Percentiles rank a stretch among this genome's conserved stretches.
phyloP scores from a whole-genome alignment of 2,888 invertebrate genomes.

The Scaptomyza polygonia region DNA sequence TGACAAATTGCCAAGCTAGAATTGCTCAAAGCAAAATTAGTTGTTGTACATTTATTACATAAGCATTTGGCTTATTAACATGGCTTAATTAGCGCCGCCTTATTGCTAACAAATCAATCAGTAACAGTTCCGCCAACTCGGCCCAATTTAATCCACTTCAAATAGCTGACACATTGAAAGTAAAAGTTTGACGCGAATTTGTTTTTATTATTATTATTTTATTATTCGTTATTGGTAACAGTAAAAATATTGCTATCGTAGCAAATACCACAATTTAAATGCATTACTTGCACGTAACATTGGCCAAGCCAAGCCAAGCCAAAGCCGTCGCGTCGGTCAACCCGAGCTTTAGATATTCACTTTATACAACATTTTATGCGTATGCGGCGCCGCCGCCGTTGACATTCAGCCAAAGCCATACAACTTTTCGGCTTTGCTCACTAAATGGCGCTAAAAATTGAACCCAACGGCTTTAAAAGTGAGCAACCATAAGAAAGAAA shows the following conservation, averaged over 20 bases:
- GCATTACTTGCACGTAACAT: slow-evolving; percentile 61
- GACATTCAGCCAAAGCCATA: slow-evolving; percentile 62
- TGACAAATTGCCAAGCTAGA: slow-evolving; percentile 33
- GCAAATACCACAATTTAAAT: slow-evolving; percentile 69
- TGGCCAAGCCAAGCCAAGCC: slow-evolving; percentile 57
- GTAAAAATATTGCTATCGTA: slow-evolving; percentile 44
- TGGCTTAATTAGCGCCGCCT: slow-evolving; percentile 57
- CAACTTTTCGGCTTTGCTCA: not conserved
- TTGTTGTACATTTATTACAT: slow-evolving; percentile 46
- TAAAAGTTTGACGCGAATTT: slow-evolving; percentile 64
- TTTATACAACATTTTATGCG: slow-evolving; percentile 40
- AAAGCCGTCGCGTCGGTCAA: slow-evolving; percentile 9
- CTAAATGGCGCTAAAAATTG: slow-evolving; percentile 70
- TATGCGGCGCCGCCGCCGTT: slow-evolving; percentile 54
- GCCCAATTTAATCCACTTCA: slow-evolving; percentile 9
- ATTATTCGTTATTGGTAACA: slow-evolving; percentile 46
- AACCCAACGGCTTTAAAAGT: slow-evolving; percentile 37
- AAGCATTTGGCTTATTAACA: slow-evolving; percentile 63
- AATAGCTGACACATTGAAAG: slow-evolving; percentile 52
- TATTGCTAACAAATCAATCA: slow-evolving; percentile 39
- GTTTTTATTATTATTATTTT: slow-evolving; percentile 28
- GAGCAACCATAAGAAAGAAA: slow-evolving; percentile 6
- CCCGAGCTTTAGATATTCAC: not conserved
- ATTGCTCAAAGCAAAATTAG: slow-evolving; percentile 2
- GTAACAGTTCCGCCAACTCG: slow-evolving; percentile 8